A percentile compares a stretch with the other conserved stretches of the same genome.
Evolutionary conservation across 1,140 invertebrate species (phyloP).

Genomic region (Leptinotarsa undecemlineata): DNA sequence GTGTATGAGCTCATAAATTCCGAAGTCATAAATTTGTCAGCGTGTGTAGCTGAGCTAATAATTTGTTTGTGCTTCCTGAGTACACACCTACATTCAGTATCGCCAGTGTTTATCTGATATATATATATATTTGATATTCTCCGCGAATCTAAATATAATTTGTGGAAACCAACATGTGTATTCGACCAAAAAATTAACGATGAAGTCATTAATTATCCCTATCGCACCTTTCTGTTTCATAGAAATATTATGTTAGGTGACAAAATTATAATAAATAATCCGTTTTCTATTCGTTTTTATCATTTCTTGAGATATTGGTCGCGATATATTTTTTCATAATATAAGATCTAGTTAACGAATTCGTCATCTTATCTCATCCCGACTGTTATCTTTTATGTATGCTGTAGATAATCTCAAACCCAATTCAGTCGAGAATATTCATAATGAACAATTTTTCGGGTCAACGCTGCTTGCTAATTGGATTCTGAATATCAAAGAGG

Average conservation of each 20-base stretch:
- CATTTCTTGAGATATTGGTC: background rate
- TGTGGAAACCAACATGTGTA: background rate
- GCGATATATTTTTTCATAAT: no score
- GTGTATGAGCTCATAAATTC: constrained; percentile 4
- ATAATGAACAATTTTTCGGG: no score
- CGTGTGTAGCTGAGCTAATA: background rate
- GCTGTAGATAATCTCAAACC: no score
- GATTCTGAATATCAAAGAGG: no score
- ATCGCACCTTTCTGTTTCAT: background rate
- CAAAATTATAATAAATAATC: background rate
- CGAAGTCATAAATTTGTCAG: background rate
- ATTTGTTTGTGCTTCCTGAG: background rate
- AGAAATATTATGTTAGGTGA: background rate
- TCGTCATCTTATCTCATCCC: no score
- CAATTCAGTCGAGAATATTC: no score
- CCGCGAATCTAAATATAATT: constrained; percentile 3
- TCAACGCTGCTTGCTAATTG: no score
- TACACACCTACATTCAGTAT: background rate
- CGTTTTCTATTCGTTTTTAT: background rate
- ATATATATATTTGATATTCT: constrained; percentile 4
- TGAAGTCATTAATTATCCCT: background rate
- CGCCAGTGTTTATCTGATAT: background rate
- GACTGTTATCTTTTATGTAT: no score
- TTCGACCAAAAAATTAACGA: background rate
- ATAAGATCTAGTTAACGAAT: no score